These are phyloP conservation scores for Mactra quadrangularis DNA, from an alignment of 1,140 invertebrate genomes.

Conservation along the genomic window DNA sequence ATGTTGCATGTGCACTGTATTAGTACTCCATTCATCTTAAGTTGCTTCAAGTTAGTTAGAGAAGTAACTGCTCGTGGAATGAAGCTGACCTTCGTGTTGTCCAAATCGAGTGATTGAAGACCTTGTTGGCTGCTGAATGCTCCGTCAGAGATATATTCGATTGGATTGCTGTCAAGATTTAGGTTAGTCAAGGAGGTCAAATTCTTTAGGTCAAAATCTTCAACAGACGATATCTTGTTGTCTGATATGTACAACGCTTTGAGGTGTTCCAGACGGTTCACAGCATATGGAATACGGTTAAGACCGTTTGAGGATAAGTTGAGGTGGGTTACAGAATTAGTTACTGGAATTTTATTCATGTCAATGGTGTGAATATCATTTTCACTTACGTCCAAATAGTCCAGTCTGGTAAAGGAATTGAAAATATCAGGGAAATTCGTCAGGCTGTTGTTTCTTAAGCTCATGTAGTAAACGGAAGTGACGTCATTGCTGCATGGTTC, in stretches of 20 bases:
- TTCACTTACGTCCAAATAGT: constrained; percentile 13
- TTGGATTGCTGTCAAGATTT: constrained; percentile 20
- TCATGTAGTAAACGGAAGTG: constrained; percentile 13
- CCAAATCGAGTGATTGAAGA: background rate
- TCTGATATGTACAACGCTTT: constrained; percentile 5
- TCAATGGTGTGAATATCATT: constrained; percentile 35
- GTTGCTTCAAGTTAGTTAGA: background rate
- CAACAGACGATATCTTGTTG: constrained; percentile 37
- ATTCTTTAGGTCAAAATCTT: constrained; percentile 25
- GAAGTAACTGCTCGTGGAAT: constrained; percentile 24
- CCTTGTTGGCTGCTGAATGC: background rate
- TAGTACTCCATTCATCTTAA: background rate
- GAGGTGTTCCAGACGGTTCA: constrained; percentile 4
- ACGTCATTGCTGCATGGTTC: constrained; percentile 38
- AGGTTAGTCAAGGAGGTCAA: constrained; percentile 11
- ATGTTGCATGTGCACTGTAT: constrained; percentile 43
- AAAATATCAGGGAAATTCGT: constrained; percentile 36
- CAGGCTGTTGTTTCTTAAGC: constrained; percentile 28
- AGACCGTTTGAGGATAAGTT: constrained; percentile 34
- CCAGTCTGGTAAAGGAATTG: constrained; percentile 7
- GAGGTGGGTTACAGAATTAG: constrained; percentile 1
- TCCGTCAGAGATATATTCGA: constrained; percentile 26
- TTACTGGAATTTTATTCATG: background rate
- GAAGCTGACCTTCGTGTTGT: background rate
- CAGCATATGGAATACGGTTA: constrained; percentile 15